Evolutionary conservation across 2,888 invertebrate species (phyloP).

Genomic region (Piscicola geometra): DNA sequence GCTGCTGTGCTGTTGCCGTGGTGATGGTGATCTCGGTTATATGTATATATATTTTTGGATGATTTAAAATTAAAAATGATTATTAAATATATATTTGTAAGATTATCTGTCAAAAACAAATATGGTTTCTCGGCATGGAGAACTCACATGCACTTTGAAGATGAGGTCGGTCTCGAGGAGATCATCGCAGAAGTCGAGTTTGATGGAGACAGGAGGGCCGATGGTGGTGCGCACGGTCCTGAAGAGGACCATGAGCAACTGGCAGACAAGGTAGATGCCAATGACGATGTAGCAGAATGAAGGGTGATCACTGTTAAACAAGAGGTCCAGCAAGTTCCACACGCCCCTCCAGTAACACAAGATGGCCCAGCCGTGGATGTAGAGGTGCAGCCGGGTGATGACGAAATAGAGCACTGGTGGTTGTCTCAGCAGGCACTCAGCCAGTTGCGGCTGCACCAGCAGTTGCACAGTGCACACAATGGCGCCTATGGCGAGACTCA

Average conservation of each 20-base stretch:
- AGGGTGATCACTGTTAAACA: conserved; percentile 39
- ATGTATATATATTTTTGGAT: not conserved
- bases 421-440: conserved; percentile 20
- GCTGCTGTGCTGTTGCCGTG: conserved; percentile 37
- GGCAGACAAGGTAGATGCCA: conserved; percentile 37
- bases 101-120: not conserved
- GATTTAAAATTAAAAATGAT: not conserved
- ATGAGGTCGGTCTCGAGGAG: conserved; percentile 42
- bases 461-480: conserved; percentile 36
- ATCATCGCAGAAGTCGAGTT: conserved; percentile 41
- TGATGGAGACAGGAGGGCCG: conserved; percentile 42
- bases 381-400: conserved; percentile 41
- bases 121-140: too few relatives aligned
- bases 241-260: conserved; percentile 38
- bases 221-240: conserved; percentile 42
- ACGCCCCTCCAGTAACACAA: conserved; percentile 44
- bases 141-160: conserved; percentile 40
- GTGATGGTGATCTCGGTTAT: not conserved
- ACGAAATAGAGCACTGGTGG: conserved; percentile 22
- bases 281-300: conserved; percentile 26
- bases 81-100: too few relatives aligned
- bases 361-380: conserved; percentile 43
- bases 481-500: conserved; percentile 41
- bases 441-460: conserved; percentile 41
- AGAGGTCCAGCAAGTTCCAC: conserved; percentile 44